A percentile compares a stretch with the other conserved stretches of the same genome.
Evolutionary conservation across 1,140 invertebrate genomes (phyloP).

Genomic region (Cyrtorhinus lividipennis): DNA sequence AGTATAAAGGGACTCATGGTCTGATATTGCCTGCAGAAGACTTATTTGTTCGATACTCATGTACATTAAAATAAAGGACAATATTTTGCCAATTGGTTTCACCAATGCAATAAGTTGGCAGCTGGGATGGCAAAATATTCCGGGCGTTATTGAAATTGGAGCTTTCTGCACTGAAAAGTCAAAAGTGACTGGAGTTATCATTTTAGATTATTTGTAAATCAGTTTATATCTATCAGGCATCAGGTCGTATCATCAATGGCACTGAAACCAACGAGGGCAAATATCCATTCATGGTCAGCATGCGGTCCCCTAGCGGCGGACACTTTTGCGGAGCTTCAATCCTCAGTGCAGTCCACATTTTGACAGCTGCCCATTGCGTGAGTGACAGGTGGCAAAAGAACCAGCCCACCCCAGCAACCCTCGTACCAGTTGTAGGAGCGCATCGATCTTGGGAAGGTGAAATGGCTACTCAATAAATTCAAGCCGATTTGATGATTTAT

Average conservation of each 20-base stretch:
- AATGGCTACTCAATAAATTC: too few relatives aligned
- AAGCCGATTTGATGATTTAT: too few relatives aligned
- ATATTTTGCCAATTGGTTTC: not conserved
- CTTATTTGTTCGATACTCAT: too few relatives aligned
- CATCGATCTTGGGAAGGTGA: not conserved
- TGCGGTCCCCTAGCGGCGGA: conserved; percentile 19
- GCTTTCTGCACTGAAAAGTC: too few relatives aligned
- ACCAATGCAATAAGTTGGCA: not conserved
- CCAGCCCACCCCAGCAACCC: not conserved
- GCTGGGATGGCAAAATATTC: too few relatives aligned
- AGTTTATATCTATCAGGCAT: too few relatives aligned
- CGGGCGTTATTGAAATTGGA: too few relatives aligned
- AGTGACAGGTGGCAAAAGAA: conserved; percentile 26
- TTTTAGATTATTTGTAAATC: too few relatives aligned
- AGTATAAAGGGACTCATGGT: too few relatives aligned
- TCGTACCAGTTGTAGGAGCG: not conserved
- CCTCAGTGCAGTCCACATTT: conserved; percentile 33
- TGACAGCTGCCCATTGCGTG: conserved; percentile 45
- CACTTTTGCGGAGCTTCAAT: conserved; percentile 43
- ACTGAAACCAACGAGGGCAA: not conserved
- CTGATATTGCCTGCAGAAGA: too few relatives aligned
- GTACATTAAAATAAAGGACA: too few relatives aligned
- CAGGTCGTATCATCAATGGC: not conserved
- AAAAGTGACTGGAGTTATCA: too few relatives aligned
- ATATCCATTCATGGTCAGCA: conserved; percentile 5